Base-by-base conservation (phyloP, 2,113 vertebrate genomes). In the Ammodytes dubius region DNA sequence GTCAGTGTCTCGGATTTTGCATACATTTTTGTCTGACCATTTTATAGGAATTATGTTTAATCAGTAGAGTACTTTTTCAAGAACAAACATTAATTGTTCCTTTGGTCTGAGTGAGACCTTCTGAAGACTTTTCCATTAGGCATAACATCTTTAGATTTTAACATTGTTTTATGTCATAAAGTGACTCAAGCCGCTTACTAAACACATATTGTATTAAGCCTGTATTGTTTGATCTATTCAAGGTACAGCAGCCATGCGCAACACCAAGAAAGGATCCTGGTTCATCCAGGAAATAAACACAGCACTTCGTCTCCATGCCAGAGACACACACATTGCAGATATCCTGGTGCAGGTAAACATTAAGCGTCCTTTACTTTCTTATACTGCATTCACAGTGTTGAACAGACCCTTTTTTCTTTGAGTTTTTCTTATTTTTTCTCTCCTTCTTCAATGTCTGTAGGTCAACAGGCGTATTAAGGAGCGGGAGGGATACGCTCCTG, bases 181-280 rank as follows among this genome's bases (percentile, higher is more conserved):
- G 39, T 70, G 27, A 68, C 35, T 69, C 27, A 27, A 27, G 27
- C 27, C 27, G 27, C 27, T 27, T 27, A 27, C 27, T 27, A 27
- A 27, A 27, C 27, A 27, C 27, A 27, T 27, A 2, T 27, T 59
- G 12, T 85, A 57, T 68, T 79, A 79, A 77, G 54, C 64, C 13
- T 65, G 15, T 60, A 4, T 46, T 70, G 40, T 74, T 70, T 73
- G 5, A 35, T 65, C 10, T 70, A 37, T 81, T 53, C 37, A 90
- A 99, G 98, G 97, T 83, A 99, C 97, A 0, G 97, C 97, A 0
- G 98, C 98, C 74, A 97, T 99, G 96, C 93, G 98, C 3, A 99
- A 99, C 93, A 99, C 98, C 82, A 98, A 97, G 75, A 96, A 95
- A 60, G 98, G 98, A 0, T 99, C 98, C 72, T 99, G 98, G 98